Base-by-base conservation (phyloP, 2,797 vertebrate genomes). In the Cephalopachus bancanus region DNA sequence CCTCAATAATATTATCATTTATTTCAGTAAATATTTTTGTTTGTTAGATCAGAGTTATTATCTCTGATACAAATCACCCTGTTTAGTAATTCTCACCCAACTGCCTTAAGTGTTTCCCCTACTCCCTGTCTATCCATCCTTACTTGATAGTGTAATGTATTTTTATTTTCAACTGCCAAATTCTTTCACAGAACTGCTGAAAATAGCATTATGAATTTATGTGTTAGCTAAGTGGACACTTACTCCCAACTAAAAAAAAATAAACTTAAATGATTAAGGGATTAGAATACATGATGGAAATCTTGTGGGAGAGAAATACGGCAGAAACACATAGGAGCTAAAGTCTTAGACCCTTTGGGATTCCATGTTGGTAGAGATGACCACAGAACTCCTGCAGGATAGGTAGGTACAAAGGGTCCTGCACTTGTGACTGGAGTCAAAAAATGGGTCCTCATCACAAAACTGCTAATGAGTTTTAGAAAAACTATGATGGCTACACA, bases 101-200 rank as follows among this genome's bases (percentile, higher is more conserved):
- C 9, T 60, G 26, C 26, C 62, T 33, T 28, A 81, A 33, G 59
- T 80, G 9, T 75, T 74, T 62, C 26, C 44, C 51, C 60, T 64
- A 15, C 9, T n/a, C 60, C 9, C 2, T 79, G 0, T 91, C 57
- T 83, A 44, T 44, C 24, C 12, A 59, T 57, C 7, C 3, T 74
- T 10, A 33, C 11, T 79, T 5, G 22, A n/a, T 0, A 55, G 3
- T 51, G 0, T 60, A 37, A 57, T 72, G 55, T 44, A 89, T 65
- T 83, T 96, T 95, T 84, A 83, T 78, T 69, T 26, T 89, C 30
- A 81, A 28, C 28, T 44, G 57, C 15, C 3, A 81, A 86, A 67
- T 55, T 75, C 7, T 69, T 76, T 60, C 74, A 91, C 28, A 94
- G 33, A 67, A 78, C 33, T 59, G 20, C 30, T 89, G 30, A 74